phyloP scores from a whole-genome alignment of 2,888 invertebrate genomes.

The Eupelmus urozonus region DNA sequence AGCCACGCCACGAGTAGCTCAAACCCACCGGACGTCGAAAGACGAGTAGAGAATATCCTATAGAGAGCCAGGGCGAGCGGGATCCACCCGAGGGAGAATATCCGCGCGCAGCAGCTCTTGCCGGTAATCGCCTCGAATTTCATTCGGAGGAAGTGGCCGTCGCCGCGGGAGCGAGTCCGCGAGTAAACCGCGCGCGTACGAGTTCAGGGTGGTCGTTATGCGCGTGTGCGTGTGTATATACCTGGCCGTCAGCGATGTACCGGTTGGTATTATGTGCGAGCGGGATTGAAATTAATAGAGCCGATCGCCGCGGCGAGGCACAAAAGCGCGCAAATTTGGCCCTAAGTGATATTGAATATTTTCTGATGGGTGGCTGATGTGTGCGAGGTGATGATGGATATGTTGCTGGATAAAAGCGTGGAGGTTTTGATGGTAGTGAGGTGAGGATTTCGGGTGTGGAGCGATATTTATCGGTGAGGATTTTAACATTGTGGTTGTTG shows the following conservation, averaged over 20 bases:
- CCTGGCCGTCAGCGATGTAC: background rate
- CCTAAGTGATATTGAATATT: constrained; percentile 23
- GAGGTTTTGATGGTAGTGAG: no score
- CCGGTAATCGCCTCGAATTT: constrained; percentile 45
- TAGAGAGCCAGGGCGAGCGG: background rate
- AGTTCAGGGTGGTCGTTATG: constrained; percentile 29
- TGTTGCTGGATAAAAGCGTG: no score
- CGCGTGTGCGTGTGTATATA: background rate
- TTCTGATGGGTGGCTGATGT: background rate
- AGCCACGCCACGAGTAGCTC: no score
- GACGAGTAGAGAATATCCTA: constrained; percentile 1
- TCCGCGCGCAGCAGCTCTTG: background rate
- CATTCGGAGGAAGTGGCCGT: constrained; percentile 35
- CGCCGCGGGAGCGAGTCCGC: constrained; percentile 12
- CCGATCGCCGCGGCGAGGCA: constrained; percentile 23
- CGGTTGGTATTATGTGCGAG: no score
- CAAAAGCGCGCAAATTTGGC: constrained; percentile 50
- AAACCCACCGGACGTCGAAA: constrained; percentile 35
- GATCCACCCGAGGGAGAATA: background rate
- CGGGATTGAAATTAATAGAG: constrained; percentile 51
- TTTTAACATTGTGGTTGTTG: background rate
- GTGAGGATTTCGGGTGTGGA: background rate
- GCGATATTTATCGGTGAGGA: constrained; percentile 1
- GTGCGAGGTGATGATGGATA: no score
- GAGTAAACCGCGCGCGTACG: constrained; percentile 28